Conservation (phyloP, 2,113 vertebrate species). For the Pithys albifrons region DNA sequence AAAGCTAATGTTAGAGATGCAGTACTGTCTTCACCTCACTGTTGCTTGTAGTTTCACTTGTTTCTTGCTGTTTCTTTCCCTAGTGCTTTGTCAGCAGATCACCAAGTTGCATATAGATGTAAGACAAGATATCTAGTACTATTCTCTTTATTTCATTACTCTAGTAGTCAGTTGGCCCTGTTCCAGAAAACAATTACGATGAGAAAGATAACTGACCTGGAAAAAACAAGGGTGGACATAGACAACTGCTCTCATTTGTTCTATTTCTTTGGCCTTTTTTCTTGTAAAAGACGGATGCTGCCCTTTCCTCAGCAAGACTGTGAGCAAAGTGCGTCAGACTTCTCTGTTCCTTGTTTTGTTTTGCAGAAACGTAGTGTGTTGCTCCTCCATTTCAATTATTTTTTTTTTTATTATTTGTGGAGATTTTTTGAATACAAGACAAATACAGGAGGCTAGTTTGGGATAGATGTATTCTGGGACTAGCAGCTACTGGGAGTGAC, state of each 20-base stretch:
- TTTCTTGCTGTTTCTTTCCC: not conserved
- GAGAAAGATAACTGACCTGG: not conserved
- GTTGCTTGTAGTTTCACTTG: not conserved
- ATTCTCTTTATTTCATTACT: slow-evolving; percentile 16
- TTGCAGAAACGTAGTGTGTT: not conserved
- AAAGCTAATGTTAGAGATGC: not conserved
- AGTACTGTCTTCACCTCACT: not conserved
- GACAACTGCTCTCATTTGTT: not conserved
- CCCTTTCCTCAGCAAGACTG: not conserved
- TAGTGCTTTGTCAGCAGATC: slow-evolving; percentile 25
- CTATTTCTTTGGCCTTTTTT: not conserved
- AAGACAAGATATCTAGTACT: slow-evolving; percentile 16
- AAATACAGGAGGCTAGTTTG: not conserved
- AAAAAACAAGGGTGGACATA: not conserved
- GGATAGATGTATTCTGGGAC: not conserved
- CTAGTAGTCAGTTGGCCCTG: not conserved
- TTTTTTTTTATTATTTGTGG: not conserved
- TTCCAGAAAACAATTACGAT: not conserved
- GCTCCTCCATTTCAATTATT: not conserved
- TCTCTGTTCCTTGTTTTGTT: not conserved
- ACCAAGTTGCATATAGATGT: slow-evolving; percentile 8
- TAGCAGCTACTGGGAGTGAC: not conserved
- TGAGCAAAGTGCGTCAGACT: not conserved
- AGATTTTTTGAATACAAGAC: not conserved
- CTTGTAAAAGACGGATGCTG: not conserved